Evolutionary conservation across 2,888 invertebrate species (phyloP), one percentile per base, ranked within the genome.

Genomic region (Eulithis prunata): DNA sequence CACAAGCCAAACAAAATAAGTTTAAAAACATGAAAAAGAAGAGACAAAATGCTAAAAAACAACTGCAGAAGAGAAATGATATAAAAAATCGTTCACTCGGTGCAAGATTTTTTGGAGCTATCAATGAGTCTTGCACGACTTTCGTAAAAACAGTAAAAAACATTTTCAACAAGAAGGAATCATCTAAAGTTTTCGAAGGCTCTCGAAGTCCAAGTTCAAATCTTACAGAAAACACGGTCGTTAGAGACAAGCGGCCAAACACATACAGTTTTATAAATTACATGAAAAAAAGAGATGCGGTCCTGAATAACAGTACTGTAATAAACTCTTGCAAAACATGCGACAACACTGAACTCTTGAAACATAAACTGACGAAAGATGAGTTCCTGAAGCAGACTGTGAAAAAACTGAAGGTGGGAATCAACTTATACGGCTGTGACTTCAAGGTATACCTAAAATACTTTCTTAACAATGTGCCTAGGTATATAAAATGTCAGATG

Each of bases 401-500:
- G 1, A 86, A 85, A 56, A 91, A 88, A 72, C 81, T 93, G 4
- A 93, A 91, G 75, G 67, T 86, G 36, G 93, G 91, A n/a, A 88
- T 93, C 43, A 88, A 91, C 67, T 73, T 91, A 56, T 93, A 89
- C 63, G 93, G 93, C 8, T 93, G 93, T 64, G 85, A 93, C 78
- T 93, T 93, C 71, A 90, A 90, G 88, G 93, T 91, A 73, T 53
- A 12, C 43, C 41, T 51, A 28, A 8, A 13, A 14, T 6, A 11
- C 4, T 28, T 28, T 7, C 10, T 32, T 10, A 1, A 11, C 10
- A 21, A 4, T 21, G 47, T 49, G 10, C 21, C 38, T 6, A 38
- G n/a, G n/a, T 38, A 38, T 6, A 38, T 6, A 38, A 4, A 38
- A 41, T 41, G 28, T 28, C 1, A 14, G 6, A 10, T 51, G 32